Percentiles rank a stretch among this genome's conserved stretches.
phyloP scores from a whole-genome alignment of 2,113 vertebrate species.

The Sapajus apella region DNA sequence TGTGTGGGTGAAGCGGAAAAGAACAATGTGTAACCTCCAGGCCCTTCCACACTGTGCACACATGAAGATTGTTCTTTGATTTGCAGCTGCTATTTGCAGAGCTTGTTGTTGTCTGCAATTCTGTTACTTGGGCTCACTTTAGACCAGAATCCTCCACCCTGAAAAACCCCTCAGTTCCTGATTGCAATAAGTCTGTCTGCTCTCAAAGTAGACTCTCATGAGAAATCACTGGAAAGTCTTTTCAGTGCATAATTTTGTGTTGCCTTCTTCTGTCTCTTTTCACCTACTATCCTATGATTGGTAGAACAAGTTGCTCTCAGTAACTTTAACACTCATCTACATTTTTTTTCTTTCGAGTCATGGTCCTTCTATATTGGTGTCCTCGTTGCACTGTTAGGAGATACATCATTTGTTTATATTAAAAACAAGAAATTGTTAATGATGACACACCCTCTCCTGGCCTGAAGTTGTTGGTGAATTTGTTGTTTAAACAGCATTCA shows the following conservation, averaged over 20 bases:
- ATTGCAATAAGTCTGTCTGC: not conserved
- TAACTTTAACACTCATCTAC: not conserved
- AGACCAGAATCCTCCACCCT: not conserved
- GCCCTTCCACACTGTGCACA: not conserved
- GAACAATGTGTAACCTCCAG: not conserved
- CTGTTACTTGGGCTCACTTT: not conserved
- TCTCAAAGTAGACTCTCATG: not conserved
- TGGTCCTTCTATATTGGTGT: not conserved
- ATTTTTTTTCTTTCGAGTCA: not conserved
- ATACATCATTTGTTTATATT: not conserved
- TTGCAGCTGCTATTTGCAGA: constrained; percentile 57
- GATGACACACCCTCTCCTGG: not conserved
- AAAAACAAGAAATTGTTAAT: not conserved
- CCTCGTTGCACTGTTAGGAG: not conserved
- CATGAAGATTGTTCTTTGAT: constrained; percentile 53
- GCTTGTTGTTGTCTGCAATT: constrained; percentile 7
- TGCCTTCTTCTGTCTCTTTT: not conserved
- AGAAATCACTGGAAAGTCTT: not conserved
- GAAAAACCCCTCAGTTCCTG: not conserved
- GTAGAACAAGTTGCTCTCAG: not conserved
- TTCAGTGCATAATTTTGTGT: not conserved
- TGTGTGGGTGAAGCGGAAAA: not conserved
- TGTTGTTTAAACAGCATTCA: not conserved
- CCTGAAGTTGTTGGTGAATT: not conserved
- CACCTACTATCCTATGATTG: not conserved